Conservation (phyloP, 2,888 invertebrate species). For the Oscheius sp. region DNA sequence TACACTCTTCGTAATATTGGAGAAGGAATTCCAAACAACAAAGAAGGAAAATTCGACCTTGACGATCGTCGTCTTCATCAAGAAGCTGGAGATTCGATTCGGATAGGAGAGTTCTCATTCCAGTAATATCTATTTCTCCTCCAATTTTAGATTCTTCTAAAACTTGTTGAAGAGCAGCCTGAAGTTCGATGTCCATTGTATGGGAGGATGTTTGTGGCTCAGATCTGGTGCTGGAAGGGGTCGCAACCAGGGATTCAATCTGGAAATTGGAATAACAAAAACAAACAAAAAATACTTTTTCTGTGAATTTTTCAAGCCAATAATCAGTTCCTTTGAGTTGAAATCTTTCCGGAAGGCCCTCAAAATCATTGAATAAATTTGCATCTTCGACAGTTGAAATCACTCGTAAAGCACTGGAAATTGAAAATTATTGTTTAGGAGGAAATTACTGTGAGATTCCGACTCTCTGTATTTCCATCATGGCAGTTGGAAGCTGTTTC, state of each 20-base stretch:
- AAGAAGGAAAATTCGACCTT: conserved; percentile 40
- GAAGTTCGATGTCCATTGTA: background rate
- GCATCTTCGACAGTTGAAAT: conserved; percentile 29
- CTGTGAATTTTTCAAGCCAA: conserved; percentile 30
- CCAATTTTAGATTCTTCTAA: background rate
- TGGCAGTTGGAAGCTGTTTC: conserved; percentile 33
- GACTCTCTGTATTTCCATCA: conserved; percentile 35
- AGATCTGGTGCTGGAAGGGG: conserved; percentile 15
- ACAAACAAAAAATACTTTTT: too few relatives aligned
- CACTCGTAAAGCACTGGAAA: conserved; percentile 25
- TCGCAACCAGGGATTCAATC: conserved; percentile 17
- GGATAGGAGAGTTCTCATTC: conserved; percentile 11
- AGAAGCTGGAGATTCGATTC: conserved; percentile 9
- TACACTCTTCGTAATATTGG: conserved; percentile 40
- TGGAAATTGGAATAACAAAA: too few relatives aligned
- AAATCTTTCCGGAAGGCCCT: conserved; percentile 29
- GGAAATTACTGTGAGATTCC: conserved; percentile 25
- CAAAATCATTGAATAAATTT: conserved; percentile 28
- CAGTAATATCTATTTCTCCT: background rate
- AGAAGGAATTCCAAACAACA: conserved; percentile 39
- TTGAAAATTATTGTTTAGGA: background rate
- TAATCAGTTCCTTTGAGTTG: conserved; percentile 28
- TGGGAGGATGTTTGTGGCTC: background rate
- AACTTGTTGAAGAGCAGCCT: conserved; percentile 2
- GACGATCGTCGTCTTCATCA: conserved; percentile 14